phyloP scores from a whole-genome alignment of 2,113 vertebrate genomes.

The Cyanoliseus patagonus region DNA sequence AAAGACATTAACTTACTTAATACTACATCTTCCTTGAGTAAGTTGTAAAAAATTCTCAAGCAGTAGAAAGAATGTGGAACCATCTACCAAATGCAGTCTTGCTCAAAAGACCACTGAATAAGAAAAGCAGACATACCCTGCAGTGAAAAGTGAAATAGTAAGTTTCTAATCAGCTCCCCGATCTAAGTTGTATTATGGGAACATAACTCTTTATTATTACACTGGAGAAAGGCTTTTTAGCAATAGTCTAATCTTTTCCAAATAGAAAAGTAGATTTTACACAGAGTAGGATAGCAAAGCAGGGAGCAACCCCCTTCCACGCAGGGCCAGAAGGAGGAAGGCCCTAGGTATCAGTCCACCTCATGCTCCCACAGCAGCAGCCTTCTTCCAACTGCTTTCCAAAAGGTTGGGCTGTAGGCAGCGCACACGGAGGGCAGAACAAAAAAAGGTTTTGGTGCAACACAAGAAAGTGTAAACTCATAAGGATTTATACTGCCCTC shows the following conservation, averaged over 20 bases:
- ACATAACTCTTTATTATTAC: fast-evolving
- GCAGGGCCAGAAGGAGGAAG: fast-evolving
- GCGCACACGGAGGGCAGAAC: neutral
- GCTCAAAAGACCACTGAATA: neutral
- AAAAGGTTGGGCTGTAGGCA: neutral
- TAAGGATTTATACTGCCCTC: neutral
- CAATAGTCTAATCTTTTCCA: neutral
- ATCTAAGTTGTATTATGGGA: neutral
- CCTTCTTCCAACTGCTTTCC: neutral
- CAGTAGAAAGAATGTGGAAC: neutral
- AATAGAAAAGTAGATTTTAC: neutral
- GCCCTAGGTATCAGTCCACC: fast-evolving
- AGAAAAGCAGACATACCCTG: neutral
- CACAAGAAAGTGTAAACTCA: neutral
- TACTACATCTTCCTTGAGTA: neutral
- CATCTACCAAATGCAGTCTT: neutral
- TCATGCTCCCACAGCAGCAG: neutral
- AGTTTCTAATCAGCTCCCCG: neutral
- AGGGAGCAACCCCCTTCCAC: neutral
- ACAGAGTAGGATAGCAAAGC: neutral
- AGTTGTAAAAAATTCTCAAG: neutral
- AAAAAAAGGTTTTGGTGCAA: neutral
- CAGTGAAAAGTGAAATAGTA: neutral
- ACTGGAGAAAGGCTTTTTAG: neutral
- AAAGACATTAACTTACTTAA: neutral